Percentiles rank a stretch among this genome's conserved stretches.
phyloP scores from a whole-genome alignment of 2,888 invertebrate species.

The Diloba caeruleocephala region DNA sequence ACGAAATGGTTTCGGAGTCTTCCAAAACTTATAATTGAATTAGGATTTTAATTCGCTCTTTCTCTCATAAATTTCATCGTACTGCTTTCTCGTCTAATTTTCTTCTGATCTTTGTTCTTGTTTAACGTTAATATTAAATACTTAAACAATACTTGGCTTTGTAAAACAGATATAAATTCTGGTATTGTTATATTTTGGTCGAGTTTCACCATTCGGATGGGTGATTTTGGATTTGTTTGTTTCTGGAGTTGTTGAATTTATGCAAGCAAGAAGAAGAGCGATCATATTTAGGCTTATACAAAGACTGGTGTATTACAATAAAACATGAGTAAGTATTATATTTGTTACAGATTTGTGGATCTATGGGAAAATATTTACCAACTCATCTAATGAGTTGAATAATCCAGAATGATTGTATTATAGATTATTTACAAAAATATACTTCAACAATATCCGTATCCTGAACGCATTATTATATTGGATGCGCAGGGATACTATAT shows the following conservation, averaged over 20 bases:
- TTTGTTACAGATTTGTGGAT: too few relatives aligned
- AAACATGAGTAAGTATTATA: too few relatives aligned
- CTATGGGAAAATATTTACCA: too few relatives aligned
- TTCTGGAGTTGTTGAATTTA: neutral
- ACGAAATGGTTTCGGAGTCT: conserved; percentile 2
- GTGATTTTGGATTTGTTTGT: neutral
- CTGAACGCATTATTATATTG: too few relatives aligned
- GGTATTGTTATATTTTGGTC: conserved; percentile 2
- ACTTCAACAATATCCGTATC: too few relatives aligned
- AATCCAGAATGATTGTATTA: too few relatives aligned
- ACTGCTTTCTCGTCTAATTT: conserved; percentile 21
- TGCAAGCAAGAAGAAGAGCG: too few relatives aligned
- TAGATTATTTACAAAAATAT: too few relatives aligned
- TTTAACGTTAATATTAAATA: conserved; percentile 25
- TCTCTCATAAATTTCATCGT: conserved; percentile 7
- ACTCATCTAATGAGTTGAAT: too few relatives aligned
- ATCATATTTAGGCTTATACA: too few relatives aligned
- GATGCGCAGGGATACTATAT: too few relatives aligned
- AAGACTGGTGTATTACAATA: too few relatives aligned
- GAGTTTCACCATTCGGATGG: neutral
- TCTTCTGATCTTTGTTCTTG: conserved; percentile 27
- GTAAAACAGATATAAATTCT: conserved; percentile 4
- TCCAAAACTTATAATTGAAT: conserved; percentile 34
- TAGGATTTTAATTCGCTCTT: conserved; percentile 25
- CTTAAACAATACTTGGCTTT: conserved; percentile 5